Evolutionary conservation across 1,140 invertebrate genomes (phyloP).

Genomic region (Plodia interpunctella): DNA sequence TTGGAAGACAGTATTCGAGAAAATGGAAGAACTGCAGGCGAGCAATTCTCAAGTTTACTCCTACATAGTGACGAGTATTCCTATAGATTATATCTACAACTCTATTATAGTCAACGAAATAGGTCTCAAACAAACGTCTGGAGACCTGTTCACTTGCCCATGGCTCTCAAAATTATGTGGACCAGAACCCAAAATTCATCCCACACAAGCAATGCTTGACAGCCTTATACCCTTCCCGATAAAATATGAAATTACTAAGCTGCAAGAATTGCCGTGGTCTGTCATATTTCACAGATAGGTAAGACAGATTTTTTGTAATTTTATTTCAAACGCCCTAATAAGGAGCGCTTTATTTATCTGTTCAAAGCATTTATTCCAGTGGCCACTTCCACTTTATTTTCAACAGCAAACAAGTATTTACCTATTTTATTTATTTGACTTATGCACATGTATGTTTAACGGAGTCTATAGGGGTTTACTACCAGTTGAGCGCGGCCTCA

Average conservation of each 20-base stretch:
- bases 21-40: slow-evolving; percentile 45
- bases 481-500: too few species aligned
- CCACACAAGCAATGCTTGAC: slow-evolving; percentile 20
- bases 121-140: slow-evolving; percentile 17
- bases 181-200: slow-evolving; percentile 26
- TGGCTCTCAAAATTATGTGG: slow-evolving; percentile 27
- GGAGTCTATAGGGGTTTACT: too few species aligned
- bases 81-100: slow-evolving; percentile 63
- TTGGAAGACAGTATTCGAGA: slow-evolving; percentile 46
- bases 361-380: too few species aligned
- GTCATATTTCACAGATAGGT: slow-evolving; percentile 59
- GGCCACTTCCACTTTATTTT: too few species aligned
- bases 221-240: slow-evolving; percentile 37
- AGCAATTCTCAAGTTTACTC: slow-evolving; percentile 46
- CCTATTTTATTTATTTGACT: too few species aligned
- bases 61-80: slow-evolving; percentile 49
- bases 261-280: slow-evolving; percentile 65
- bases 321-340: neutral
- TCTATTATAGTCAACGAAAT: slow-evolving; percentile 36
- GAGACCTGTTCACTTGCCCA: slow-evolving; percentile 22
- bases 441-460: too few species aligned
- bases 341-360: too few species aligned
- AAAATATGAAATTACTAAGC: slow-evolving; percentile 45
- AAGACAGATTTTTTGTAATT: neutral
- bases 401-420: too few species aligned